phyloP scores from a whole-genome alignment of 2,113 vertebrate species.

The Fregetta grallaria region DNA sequence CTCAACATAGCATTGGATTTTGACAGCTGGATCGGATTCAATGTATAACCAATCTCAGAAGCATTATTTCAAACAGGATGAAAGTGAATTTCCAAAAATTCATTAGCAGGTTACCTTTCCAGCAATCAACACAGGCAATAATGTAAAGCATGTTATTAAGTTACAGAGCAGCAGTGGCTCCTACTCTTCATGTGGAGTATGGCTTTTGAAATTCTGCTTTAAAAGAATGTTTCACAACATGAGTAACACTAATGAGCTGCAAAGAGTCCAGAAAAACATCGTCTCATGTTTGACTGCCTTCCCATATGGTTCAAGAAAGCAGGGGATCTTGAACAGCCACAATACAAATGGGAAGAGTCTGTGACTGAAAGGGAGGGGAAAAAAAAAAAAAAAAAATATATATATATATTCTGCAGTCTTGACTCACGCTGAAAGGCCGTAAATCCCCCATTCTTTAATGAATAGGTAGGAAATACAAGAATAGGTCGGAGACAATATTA shows the following conservation, averaged over 20 bases:
- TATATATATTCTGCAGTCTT: not conserved
- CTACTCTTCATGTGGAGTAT: not conserved
- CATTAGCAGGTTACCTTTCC: conserved; percentile 19
- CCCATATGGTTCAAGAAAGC: conserved; percentile 25
- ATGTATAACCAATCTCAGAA: not conserved
- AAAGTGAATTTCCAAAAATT: conserved; percentile 44
- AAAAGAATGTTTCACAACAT: conserved; percentile 52
- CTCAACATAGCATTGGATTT: not conserved
- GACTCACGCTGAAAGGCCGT: not conserved
- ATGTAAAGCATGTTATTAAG: not conserved
- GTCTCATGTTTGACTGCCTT: conserved; percentile 1
- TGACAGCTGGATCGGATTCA: not conserved
- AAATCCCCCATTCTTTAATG: not conserved
- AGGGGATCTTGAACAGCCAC: not conserved
- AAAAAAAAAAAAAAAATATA: not conserved
- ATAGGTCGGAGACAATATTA: not conserved
- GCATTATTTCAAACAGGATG: not conserved
- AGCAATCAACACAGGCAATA: not conserved
- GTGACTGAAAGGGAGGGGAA: not conserved
- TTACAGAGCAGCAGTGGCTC: not conserved
- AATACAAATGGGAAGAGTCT: not conserved
- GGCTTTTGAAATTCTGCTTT: conserved; percentile 27
- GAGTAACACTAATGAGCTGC: conserved; percentile 49
- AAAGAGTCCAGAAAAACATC: conserved; percentile 42
- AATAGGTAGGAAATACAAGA: not conserved